Evolutionary conservation across 2,888 invertebrate species (phyloP).

Genomic region (Phasia obesa): DNA sequence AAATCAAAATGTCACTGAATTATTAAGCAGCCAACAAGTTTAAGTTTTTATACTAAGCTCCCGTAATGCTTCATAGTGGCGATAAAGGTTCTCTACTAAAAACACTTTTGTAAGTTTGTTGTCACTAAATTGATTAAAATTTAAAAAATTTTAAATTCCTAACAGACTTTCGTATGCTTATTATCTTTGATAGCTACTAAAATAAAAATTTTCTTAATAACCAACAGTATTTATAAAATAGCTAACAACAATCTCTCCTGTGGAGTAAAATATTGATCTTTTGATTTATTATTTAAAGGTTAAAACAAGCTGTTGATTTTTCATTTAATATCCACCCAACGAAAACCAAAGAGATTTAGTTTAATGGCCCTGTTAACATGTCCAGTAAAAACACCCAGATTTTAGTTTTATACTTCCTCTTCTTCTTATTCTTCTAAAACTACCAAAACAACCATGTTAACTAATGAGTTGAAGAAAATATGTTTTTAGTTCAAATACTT

Average conservation of each 20-base stretch:
- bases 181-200: too few species aligned
- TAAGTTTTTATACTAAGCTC: too few species aligned
- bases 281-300: conserved; percentile 55
- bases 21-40: too few species aligned
- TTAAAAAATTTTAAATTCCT: too few species aligned
- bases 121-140: too few species aligned
- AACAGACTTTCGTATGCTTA: too few species aligned
- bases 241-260: background rate
- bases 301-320: conserved; percentile 63
- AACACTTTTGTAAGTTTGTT: too few species aligned
- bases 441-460: conserved; percentile 48
- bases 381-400: conserved; percentile 61
- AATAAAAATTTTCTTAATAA: too few species aligned
- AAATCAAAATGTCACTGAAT: too few species aligned
- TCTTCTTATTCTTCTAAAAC: background rate
- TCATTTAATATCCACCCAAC: conserved; percentile 17
- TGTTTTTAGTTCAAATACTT: conserved; percentile 55
- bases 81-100: too few species aligned
- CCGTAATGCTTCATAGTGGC: too few species aligned
- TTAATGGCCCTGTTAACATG: conserved; percentile 66
- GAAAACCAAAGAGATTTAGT: conserved; percentile 18
- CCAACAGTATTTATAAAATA: too few species aligned
- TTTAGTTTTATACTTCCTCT: conserved; percentile 21
- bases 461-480: conserved; percentile 62
- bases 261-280: conserved; percentile 34